A percentile compares a stretch with the other conserved stretches of the same genome.
These are phyloP conservation scores for Halesus radiatus DNA, from an alignment of 1,140 invertebrate species.

Conservation along the genomic window DNA sequence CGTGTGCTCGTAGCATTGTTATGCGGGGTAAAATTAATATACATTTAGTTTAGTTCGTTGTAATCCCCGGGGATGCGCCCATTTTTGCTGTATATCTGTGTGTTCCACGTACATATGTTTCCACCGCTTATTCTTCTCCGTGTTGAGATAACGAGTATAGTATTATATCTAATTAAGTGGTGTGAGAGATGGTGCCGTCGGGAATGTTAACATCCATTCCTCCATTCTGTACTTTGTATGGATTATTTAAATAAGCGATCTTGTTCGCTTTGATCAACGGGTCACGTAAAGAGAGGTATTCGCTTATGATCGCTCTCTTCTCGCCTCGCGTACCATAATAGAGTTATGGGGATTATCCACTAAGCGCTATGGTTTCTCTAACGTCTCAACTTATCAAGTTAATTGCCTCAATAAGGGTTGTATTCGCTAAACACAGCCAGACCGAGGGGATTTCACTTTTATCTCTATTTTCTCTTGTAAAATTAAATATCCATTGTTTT, in stretches of 20 bases:
- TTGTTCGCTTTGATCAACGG: slow-evolving; percentile 35
- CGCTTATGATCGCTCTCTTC: slow-evolving; percentile 21
- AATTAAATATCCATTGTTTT: background rate
- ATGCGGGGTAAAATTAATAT: slow-evolving; percentile 50
- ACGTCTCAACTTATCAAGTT: slow-evolving; percentile 22
- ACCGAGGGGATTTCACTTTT: slow-evolving; percentile 1
- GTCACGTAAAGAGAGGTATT: slow-evolving; percentile 22
- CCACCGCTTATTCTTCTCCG: slow-evolving; percentile 47
- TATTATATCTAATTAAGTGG: slow-evolving; percentile 56
- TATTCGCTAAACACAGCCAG: slow-evolving; percentile 10
- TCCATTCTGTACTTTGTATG: slow-evolving; percentile 10
- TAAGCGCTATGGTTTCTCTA: slow-evolving; percentile 13
- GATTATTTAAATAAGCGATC: slow-evolving; percentile 27
- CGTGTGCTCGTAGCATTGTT: slow-evolving; percentile 27
- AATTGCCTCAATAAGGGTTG: slow-evolving; percentile 30
- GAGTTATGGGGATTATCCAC: slow-evolving; percentile 31
- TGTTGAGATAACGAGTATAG: slow-evolving; percentile 52
- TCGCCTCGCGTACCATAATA: slow-evolving; percentile 20
- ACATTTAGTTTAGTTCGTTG: slow-evolving; percentile 49
- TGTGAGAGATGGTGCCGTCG: slow-evolving; percentile 52
- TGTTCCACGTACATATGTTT: slow-evolving; percentile 36
- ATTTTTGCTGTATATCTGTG: slow-evolving; percentile 45
- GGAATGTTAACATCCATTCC: slow-evolving; percentile 34
- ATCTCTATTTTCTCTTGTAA: background rate
- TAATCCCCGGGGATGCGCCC: slow-evolving; percentile 33